Conservation (phyloP, 2,113 vertebrate genomes). For the Pleuronectes platessa region DNA sequence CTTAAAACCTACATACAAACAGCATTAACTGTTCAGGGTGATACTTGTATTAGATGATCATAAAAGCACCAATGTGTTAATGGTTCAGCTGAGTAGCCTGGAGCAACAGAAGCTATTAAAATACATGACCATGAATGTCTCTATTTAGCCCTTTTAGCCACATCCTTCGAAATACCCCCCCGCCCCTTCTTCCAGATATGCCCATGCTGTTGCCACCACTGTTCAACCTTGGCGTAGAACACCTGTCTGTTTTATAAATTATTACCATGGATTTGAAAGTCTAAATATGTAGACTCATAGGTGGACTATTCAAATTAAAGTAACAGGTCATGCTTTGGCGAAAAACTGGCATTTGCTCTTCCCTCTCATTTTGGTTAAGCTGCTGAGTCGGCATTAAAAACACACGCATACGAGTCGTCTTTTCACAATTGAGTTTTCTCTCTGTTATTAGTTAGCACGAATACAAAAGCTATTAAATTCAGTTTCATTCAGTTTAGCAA, state of each 20-base stretch:
- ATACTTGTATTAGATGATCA: not conserved
- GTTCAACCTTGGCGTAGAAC: conserved; percentile 19
- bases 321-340: not conserved
- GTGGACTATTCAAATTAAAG: not conserved
- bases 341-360: not conserved
- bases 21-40: not conserved
- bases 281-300: not conserved
- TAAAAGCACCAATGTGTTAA: not conserved
- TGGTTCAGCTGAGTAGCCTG: not conserved
- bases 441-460: not conserved
- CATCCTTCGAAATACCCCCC: not conserved
- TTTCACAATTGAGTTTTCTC: not conserved
- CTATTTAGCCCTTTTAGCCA: not conserved
- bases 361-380: not conserved
- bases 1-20: not conserved
- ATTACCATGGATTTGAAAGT: not conserved
- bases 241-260: conserved; percentile 8
- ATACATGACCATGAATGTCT: not conserved
- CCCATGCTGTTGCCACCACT: conserved; percentile 11
- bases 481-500: not conserved
- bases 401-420: not conserved
- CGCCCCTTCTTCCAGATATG: not conserved
- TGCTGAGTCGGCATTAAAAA: not conserved
- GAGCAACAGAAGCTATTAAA: not conserved
- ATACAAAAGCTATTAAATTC: not conserved